A percentile compares a stretch with the other conserved stretches of the same genome.
Conservation (phyloP, 2,113 vertebrate genomes). For the Eonycteris spelaea region DNA sequence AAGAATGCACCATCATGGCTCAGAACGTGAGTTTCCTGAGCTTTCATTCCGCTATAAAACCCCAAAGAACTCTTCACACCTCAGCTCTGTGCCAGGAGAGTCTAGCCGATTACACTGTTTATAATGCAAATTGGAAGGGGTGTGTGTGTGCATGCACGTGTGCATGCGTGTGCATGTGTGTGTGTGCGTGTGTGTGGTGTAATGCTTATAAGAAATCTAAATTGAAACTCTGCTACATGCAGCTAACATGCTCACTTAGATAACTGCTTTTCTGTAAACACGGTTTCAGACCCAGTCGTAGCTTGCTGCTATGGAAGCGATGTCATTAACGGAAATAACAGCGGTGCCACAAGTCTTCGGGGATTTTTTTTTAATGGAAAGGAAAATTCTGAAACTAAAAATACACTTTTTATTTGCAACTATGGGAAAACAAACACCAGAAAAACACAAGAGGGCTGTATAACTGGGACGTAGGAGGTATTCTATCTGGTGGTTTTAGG, state of each 20-base stretch:
- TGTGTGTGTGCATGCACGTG: background rate
- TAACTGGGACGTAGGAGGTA: slow-evolving; percentile 50
- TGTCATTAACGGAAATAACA: slow-evolving; percentile 69
- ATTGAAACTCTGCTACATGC: slow-evolving; percentile 41
- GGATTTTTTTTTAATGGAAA: slow-evolving; percentile 72
- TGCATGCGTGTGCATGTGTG: background rate
- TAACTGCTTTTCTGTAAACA: slow-evolving; percentile 52
- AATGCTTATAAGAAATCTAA: slow-evolving; percentile 39
- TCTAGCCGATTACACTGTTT: background rate
- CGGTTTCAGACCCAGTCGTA: slow-evolving; percentile 63
- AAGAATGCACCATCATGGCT: background rate
- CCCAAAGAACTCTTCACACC: background rate
- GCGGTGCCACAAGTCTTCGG: slow-evolving; percentile 68
- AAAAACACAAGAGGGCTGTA: slow-evolving; percentile 47
- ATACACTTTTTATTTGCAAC: slow-evolving; percentile 69
- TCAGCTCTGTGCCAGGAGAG: background rate
- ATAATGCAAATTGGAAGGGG: background rate
- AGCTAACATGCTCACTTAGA: slow-evolving; percentile 35
- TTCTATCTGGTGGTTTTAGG: slow-evolving; percentile 45
- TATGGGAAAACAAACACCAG: slow-evolving; percentile 63
- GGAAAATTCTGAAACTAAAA: slow-evolving; percentile 71
- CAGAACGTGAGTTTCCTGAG: background rate
- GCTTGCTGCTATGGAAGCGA: slow-evolving; percentile 72
- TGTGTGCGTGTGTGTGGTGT: background rate
- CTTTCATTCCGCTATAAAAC: background rate